These are phyloP conservation scores for Dufourea novaeangliae DNA, from an alignment of 1,140 invertebrate species.

Conservation along the genomic window DNA sequence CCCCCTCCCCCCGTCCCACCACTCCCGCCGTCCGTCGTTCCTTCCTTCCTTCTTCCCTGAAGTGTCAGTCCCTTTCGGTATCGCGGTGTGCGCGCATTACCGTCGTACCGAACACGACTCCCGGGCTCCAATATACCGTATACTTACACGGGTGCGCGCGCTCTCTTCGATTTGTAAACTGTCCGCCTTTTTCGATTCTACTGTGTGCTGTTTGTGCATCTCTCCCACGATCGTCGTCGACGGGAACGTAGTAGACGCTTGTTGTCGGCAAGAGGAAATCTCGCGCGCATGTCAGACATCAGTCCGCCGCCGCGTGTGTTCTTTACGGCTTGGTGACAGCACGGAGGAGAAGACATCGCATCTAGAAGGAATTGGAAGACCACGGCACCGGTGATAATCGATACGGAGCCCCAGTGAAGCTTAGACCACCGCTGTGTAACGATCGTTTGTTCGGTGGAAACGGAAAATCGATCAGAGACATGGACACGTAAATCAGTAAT, in stretches of 20 bases:
- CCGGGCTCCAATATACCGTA: too few relatives aligned
- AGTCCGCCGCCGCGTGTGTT: conserved; percentile 11
- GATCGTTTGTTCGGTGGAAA: too few relatives aligned
- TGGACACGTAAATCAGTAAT: conserved; percentile 1
- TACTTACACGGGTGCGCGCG: conserved; percentile 10
- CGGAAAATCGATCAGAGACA: too few relatives aligned
- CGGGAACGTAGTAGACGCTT: not conserved
- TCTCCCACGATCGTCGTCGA: not conserved
- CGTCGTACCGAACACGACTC: not conserved
- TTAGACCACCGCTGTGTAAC: too few relatives aligned
- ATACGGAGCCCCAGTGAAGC: too few relatives aligned
- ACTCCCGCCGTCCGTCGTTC: not conserved
- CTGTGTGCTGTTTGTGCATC: not conserved
- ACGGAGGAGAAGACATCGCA: not conserved
- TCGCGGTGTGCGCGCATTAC: conserved; percentile 31
- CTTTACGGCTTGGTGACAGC: conserved; percentile 5
- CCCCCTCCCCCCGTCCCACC: not conserved
- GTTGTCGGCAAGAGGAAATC: not conserved
- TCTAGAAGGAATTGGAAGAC: too few relatives aligned
- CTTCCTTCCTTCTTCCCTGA: conserved; percentile 13
- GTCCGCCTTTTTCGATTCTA: not conserved
- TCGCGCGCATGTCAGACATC: not conserved
- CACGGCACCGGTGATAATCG: not conserved
- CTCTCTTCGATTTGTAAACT: not conserved
- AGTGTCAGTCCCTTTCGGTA: conserved; percentile 19